A percentile compares a stretch with the other conserved stretches of the same genome.
These are phyloP conservation scores for Microvelia longipes DNA, from an alignment of 1,140 invertebrate species.

Conservation along the genomic window DNA sequence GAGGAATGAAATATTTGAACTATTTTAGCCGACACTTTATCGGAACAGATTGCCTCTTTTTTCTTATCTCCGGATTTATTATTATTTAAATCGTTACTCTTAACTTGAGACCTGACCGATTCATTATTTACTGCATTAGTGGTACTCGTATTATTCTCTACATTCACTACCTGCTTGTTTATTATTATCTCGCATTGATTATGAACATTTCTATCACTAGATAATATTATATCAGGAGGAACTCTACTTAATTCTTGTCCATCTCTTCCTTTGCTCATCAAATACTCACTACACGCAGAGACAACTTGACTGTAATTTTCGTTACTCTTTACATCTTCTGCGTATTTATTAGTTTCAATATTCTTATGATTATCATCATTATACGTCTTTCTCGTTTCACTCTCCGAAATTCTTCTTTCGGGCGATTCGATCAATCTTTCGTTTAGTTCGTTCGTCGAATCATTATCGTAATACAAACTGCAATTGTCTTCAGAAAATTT, in stretches of 20 bases:
- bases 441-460: background rate
- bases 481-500: background rate
- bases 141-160: background rate
- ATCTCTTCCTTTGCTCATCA: background rate
- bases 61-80: background rate
- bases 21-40: background rate
- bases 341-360: background rate
- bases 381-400: background rate
- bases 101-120: background rate
- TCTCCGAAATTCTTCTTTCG: background rate
- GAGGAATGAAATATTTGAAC: background rate
- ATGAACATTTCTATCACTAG: background rate
- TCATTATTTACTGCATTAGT: background rate
- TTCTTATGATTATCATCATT: background rate
- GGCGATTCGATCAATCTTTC: background rate
- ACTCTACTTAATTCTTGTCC: background rate
- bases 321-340: background rate
- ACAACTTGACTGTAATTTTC: background rate
- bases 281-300: background rate
- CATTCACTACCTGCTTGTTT: background rate
- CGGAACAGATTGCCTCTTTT: background rate
- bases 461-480: background rate
- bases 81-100: background rate
- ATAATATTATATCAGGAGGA: background rate
- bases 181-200: background rate